These are phyloP conservation scores for Heliconius charithonia DNA, from an alignment of 2,888 invertebrate genomes.

Conservation along the genomic window DNA sequence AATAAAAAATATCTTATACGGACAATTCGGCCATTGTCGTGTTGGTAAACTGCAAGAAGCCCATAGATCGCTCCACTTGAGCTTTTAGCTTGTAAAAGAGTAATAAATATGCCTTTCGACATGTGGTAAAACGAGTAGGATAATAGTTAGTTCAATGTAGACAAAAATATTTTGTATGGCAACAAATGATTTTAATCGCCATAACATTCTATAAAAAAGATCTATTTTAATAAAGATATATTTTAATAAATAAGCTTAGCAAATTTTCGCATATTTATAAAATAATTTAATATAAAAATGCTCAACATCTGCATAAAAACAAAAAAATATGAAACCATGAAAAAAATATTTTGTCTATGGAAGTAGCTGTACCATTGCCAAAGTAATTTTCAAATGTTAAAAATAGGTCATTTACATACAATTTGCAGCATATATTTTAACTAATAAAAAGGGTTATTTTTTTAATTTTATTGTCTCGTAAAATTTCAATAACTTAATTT, in stretches of 20 bases:
- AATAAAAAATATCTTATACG: slow-evolving; percentile 82
- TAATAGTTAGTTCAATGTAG: slow-evolving; percentile 62
- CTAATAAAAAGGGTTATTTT: neutral
- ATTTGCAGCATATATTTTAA: too few relatives aligned
- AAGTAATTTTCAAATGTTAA: neutral
- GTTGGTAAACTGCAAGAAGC: slow-evolving; percentile 83
- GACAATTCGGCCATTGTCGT: slow-evolving; percentile 84
- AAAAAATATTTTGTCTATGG: neutral
- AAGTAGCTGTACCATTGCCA: neutral
- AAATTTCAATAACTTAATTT: neutral
- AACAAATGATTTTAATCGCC: slow-evolving; percentile 48
- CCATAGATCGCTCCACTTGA: slow-evolving; percentile 82
- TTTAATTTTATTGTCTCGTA: neutral
- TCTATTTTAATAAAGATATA: too few relatives aligned
- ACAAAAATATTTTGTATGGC: slow-evolving; percentile 64
- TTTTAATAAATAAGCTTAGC: neutral
- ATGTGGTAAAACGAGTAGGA: slow-evolving; percentile 80
- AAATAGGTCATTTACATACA: neutral
- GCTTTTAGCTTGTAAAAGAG: slow-evolving; percentile 81
- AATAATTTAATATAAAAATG: neutral
- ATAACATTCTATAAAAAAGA: neutral
- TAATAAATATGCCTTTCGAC: slow-evolving; percentile 79
- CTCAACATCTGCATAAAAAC: neutral
- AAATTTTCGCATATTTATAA: neutral
- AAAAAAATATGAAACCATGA: neutral